A percentile compares a stretch with the other conserved stretches of the same genome.
Conservation (phyloP, 2,113 vertebrate species). For the Sphyrna mokarran region DNA sequence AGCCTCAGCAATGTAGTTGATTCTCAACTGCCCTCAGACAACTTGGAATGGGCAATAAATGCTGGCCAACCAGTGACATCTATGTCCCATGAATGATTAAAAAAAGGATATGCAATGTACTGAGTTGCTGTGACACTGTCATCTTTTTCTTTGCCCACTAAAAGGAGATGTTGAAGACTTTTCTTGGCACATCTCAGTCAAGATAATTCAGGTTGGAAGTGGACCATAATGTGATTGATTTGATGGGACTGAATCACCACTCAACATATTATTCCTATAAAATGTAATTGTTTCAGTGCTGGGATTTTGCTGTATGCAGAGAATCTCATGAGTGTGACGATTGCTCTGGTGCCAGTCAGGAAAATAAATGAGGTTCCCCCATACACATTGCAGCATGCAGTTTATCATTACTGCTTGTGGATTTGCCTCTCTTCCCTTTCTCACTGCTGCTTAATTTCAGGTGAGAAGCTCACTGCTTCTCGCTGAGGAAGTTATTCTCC, state of each 20-base stretch:
- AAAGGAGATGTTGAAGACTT: neutral
- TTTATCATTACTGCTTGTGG: neutral
- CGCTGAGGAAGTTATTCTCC: neutral
- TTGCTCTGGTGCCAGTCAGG: neutral
- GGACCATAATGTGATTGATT: neutral
- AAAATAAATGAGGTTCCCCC: neutral
- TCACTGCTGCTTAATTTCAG: neutral
- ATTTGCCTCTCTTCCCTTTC: neutral
- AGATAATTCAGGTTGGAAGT: neutral
- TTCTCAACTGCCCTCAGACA: too few relatives aligned
- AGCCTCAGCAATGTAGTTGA: too few relatives aligned
- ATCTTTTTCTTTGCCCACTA: neutral
- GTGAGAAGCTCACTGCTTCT: neutral
- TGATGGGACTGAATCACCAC: neutral
- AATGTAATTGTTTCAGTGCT: neutral
- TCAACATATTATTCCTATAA: neutral
- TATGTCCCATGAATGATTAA: too few relatives aligned
- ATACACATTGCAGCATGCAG: neutral
- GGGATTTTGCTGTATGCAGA: neutral
- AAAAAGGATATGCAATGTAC: neutral
- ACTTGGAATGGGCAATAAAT: too few relatives aligned
- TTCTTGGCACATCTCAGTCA: neutral
- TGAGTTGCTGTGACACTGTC: neutral
- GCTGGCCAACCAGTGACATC: too few relatives aligned
- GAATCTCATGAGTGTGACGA: neutral